Percentiles rank a stretch among this genome's conserved stretches.
Conservation (phyloP, 2,113 vertebrate species). For the Bufo gargarizans region DNA sequence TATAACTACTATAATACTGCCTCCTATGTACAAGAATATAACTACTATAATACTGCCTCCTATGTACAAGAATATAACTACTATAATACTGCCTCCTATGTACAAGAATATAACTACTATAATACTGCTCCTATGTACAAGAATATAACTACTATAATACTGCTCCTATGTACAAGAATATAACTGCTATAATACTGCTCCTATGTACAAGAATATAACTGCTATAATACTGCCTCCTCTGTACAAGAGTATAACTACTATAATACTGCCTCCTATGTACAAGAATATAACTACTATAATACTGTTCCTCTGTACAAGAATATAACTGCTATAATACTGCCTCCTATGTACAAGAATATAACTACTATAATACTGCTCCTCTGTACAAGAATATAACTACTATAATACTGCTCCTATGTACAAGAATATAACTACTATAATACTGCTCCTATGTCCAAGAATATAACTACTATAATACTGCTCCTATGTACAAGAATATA, state of each 20-base stretch:
- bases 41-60: neutral
- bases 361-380: neutral
- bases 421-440: neutral
- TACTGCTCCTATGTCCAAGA: neutral
- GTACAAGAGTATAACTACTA: neutral
- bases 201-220: too few species aligned
- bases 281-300: neutral
- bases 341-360: too few species aligned
- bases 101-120: neutral
- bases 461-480: neutral
- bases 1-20: constrained; percentile 5
- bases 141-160: constrained; percentile 1
- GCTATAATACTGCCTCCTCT: neutral
- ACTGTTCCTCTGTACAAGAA: neutral
- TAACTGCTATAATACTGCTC: neutral
- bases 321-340: neutral
- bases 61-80: neutral
- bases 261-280: too few species aligned
- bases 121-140: neutral
- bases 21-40: neutral
- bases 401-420: neutral
- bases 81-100: neutral
- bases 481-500: too few species aligned
- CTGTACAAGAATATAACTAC: neutral
- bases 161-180: neutral